Base-by-base conservation (phyloP, 2,888 invertebrate genomes). In the Sthenelais limicola region DNA sequence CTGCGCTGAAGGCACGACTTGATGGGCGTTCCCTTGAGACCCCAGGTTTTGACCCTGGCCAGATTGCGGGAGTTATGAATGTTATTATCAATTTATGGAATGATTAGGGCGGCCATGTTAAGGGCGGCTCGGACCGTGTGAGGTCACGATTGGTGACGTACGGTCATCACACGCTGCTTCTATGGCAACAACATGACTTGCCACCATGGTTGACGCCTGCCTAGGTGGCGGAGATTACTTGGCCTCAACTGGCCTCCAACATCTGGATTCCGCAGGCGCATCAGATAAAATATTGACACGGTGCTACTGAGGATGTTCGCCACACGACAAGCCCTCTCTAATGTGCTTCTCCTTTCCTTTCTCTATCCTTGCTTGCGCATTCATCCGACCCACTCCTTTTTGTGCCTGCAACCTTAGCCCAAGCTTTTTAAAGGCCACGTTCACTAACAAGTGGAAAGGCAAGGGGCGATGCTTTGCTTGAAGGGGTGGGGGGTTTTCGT, bases 241-340 rank as follows among this genome's bases (percentile, higher is more conserved):
- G 21, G 7, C 26, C 21, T 51, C 18, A 15, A n/a, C 47, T 43
- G 12, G 47, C 47, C 18, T 51, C 7, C 51, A 24, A 56, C 56
- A 56, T 56, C 56, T 56, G 56, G 30, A 32, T 32, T 32, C 21
- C n/a, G 32, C 9, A n/a, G 56, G 56, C 30, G 9, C 18, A 7
- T 32, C 30, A 56, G 56, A 56, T 56, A 56, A 56, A 56, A 56
- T 56, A 56, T 56, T 56, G 56, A 56, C 56, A 56, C 21, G 56
- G 30, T 12, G 30, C 12, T 12, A 33, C 33, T 32, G 30, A 56
- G 30, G 56, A 33, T 24, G 26, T 9, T 12, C 18, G 30, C 9
- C 5, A 1, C 21, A 32, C 30, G 56, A 56, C 56, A 4, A 33
- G 30, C 26, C 30, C 56, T 28, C 56, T 56, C 56, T 56, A 56